phyloP scores from a whole-genome alignment of 2,113 vertebrate genomes.

The Ailurus styani region DNA sequence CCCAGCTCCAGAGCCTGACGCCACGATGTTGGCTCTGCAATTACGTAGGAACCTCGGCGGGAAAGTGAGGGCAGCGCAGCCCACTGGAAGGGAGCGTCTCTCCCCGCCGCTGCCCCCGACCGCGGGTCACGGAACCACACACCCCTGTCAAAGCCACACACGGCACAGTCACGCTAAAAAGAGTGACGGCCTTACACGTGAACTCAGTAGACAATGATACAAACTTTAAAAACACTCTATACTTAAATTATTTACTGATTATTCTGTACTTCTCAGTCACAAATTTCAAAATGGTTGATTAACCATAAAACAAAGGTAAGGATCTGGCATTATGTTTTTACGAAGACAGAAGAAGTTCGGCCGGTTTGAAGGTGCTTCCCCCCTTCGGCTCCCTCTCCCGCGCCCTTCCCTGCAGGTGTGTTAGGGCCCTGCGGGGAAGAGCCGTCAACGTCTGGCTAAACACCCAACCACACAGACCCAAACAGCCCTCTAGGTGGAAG shows the following conservation, averaged over 20 bases:
- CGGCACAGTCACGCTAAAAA: fast-evolving
- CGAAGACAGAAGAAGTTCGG: fast-evolving
- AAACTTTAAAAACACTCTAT: fast-evolving
- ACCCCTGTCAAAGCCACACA: fast-evolving
- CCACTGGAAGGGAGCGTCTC: neutral
- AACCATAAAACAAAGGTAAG: no score
- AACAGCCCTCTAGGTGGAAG: neutral
- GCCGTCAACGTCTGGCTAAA: fast-evolving
- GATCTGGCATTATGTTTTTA: fast-evolving
- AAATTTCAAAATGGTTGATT: neutral
- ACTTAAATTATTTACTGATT: neutral
- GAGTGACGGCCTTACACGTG: fast-evolving
- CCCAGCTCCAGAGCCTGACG: neutral
- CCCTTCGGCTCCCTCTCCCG: fast-evolving
- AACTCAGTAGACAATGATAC: fast-evolving
- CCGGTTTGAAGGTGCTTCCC: fast-evolving
- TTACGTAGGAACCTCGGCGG: fast-evolving
- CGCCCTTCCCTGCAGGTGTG: fast-evolving
- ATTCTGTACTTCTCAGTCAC: neutral
- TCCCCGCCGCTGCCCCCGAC: neutral
- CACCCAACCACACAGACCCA: neutral
- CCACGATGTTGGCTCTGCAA: neutral
- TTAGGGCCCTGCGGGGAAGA: neutral
- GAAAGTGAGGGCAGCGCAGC: neutral
- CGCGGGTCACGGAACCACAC: no score